Conservation (phyloP, 2,888 invertebrate species). For the Zygaena filipendulae region DNA sequence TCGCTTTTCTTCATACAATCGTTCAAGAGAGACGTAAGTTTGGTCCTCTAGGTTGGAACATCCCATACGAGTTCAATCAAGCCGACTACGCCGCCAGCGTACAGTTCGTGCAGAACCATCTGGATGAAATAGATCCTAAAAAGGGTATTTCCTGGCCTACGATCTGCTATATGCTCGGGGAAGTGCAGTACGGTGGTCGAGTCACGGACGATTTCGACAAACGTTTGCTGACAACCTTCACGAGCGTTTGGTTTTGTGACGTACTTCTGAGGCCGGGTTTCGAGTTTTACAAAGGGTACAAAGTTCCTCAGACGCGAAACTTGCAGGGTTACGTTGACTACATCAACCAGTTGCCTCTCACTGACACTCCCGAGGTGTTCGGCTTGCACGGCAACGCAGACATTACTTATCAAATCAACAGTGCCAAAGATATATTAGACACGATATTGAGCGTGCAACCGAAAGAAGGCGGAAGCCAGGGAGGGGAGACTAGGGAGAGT, state of each 20-base stretch:
- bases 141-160: constrained; percentile 98
- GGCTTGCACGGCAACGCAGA: constrained; percentile 97
- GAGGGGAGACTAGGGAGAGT: constrained; percentile 93
- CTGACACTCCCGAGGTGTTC: constrained; percentile 95
- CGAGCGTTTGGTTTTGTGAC: constrained; percentile 96
- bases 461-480: constrained; percentile 91
- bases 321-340: constrained; percentile 84
- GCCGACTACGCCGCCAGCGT: constrained; percentile 96
- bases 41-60: constrained; percentile 96
- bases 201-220: constrained; percentile 99
- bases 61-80: constrained; percentile 97
- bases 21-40: constrained; percentile 96
- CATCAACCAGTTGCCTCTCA: constrained; percentile 84
- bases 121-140: constrained; percentile 97
- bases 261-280: constrained; percentile 86
- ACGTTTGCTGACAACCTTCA: constrained; percentile 90
- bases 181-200: constrained; percentile 88
- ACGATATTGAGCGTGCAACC: constrained; percentile 97
- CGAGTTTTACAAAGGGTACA: constrained; percentile 94
- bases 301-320: constrained; percentile 87
- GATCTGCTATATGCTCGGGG: constrained; percentile 97
- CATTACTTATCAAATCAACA: constrained; percentile 97
- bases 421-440: constrained; percentile 92
- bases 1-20: constrained; percentile 95
- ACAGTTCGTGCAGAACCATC: constrained; percentile 95